phyloP scores from a whole-genome alignment of 2,888 invertebrate genomes.

The Xestia sexstrigata region DNA sequence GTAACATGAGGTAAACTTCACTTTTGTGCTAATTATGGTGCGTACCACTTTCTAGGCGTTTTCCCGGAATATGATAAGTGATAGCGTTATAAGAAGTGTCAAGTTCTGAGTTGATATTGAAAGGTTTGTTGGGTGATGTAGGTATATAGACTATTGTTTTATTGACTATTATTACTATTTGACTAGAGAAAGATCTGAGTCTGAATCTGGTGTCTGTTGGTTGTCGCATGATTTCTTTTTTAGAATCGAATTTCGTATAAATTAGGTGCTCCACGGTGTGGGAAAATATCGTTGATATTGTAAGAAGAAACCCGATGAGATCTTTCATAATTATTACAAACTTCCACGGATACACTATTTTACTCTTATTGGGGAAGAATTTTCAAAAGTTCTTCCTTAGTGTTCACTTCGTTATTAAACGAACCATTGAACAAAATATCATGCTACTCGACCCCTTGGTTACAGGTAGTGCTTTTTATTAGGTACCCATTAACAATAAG shows the following conservation, averaged over 20 bases:
- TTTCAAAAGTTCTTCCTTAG: background rate
- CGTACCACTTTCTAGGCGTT: conserved; percentile 22
- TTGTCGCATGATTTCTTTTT: background rate
- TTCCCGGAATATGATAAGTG: conserved; percentile 29
- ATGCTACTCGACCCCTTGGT: background rate
- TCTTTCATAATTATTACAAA: background rate
- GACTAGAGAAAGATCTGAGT: background rate
- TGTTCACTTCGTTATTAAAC: background rate
- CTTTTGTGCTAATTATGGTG: conserved; percentile 10
- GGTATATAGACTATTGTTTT: too few relatives aligned
- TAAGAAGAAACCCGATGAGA: background rate
- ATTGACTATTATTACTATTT: too few relatives aligned
- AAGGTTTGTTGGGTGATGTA: conserved; percentile 4
- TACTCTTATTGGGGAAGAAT: background rate
- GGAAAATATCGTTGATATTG: background rate
- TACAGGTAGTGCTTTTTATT: background rate
- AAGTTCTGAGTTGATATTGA: background rate
- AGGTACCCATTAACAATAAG: too few relatives aligned
- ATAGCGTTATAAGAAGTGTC: conserved; percentile 19
- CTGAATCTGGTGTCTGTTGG: background rate
- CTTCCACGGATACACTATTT: background rate
- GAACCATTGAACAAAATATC: background rate
- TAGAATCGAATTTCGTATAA: background rate
- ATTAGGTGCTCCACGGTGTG: background rate
- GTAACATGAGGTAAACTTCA: conserved; percentile 12